These are phyloP conservation scores for Ichneumoninae sp. DNA, from an alignment of 2,888 invertebrate species.

Conservation along the genomic window DNA sequence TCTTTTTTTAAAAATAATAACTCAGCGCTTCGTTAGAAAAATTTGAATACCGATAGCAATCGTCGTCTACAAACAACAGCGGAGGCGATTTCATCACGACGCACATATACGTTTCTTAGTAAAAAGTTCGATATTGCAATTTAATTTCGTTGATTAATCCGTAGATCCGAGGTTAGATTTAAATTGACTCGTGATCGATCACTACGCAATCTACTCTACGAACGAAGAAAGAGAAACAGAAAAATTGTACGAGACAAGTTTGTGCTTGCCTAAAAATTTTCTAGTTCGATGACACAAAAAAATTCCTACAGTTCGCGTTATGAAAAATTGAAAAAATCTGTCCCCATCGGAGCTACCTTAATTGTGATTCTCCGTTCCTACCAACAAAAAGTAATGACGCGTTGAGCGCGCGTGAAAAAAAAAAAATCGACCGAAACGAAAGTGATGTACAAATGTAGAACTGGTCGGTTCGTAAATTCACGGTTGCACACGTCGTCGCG, in stretches of 20 bases:
- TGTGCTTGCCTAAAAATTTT: conserved; percentile 26
- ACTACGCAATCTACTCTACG: conserved; percentile 35
- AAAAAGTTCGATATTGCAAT: conserved; percentile 44
- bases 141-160: conserved; percentile 52
- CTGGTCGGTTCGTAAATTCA: conserved; percentile 52
- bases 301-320: conserved; percentile 19
- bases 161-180: conserved; percentile 29
- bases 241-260: conserved; percentile 7
- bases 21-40: conserved; percentile 22
- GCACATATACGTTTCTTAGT: conserved; percentile 33
- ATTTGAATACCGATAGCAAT: conserved; percentile 14
- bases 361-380: conserved; percentile 1
- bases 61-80: conserved; percentile 21
- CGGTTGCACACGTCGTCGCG: conserved; percentile 29
- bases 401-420: conserved; percentile 20
- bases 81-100: conserved; percentile 27
- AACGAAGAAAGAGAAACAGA: conserved; percentile 4
- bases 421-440: conserved; percentile 29
- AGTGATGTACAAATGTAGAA: conserved; percentile 30
- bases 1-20: conserved; percentile 19
- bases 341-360: background rate
- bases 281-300: conserved; percentile 24
- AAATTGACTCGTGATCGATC: conserved; percentile 46
- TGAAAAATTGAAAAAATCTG: conserved; percentile 32
- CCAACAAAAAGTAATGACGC: conserved; percentile 16